Evolutionary conservation across 2,113 vertebrate species (phyloP).

Genomic region (Chaetops frenatus): DNA sequence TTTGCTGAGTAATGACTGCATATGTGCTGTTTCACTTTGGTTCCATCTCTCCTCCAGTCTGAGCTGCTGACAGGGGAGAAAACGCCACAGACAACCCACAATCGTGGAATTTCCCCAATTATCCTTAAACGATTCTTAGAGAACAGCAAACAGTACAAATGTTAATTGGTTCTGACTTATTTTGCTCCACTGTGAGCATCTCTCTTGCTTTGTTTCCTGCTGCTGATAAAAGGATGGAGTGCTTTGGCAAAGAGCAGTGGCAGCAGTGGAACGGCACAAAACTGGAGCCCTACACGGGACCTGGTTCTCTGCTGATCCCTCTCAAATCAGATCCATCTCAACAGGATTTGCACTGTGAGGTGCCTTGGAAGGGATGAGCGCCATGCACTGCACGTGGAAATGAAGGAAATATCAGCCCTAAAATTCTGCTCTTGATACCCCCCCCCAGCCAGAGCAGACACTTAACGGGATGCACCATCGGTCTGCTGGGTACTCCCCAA

Average conservation of each 20-base stretch:
- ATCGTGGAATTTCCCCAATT: not conserved
- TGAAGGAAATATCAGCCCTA: not conserved
- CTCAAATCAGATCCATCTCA: not conserved
- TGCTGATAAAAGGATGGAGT: not conserved
- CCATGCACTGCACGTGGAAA: not conserved
- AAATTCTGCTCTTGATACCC: not conserved
- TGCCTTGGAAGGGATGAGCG: not conserved
- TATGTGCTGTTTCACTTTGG: not conserved
- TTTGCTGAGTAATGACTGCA: not conserved
- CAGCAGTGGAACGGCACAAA: not conserved
- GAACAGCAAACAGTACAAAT: not conserved
- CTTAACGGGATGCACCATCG: not conserved
- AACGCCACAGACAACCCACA: not conserved
- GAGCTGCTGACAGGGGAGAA: not conserved
- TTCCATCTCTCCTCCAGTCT: not conserved
- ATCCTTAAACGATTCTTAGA: not conserved
- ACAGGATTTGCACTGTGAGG: not conserved
- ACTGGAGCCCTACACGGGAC: rapidly evolving
- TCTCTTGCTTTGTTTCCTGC: not conserved
- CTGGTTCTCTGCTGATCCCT: not conserved
- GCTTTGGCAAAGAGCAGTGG: not conserved
- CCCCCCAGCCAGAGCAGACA: not conserved
- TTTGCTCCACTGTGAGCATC: not conserved
- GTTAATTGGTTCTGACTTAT: not conserved
- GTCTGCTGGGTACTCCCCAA: not conserved